phyloP scores from a whole-genome alignment of 2,797 vertebrate genomes.

The Botia almorhae region DNA sequence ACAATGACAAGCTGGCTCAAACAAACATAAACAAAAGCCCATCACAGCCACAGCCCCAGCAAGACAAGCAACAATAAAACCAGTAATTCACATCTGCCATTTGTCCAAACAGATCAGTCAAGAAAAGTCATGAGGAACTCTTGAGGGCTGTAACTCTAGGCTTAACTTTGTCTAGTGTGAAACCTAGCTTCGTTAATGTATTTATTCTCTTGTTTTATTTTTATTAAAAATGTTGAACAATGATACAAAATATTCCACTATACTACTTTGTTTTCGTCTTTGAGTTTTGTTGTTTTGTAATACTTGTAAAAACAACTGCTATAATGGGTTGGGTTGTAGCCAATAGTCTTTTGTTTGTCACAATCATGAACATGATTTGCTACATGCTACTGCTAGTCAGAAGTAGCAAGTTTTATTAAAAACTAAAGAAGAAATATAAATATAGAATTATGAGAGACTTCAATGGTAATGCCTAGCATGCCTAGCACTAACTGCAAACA shows the following conservation, averaged over 20 bases:
- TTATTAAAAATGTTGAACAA: no score
- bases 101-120: conserved; percentile 22
- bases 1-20: conserved; percentile 24
- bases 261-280: background rate
- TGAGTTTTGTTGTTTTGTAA: background rate
- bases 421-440: background rate
- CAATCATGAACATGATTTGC: background rate
- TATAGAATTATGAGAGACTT: conserved; percentile 1
- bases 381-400: background rate
- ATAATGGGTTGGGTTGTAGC: background rate
- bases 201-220: background rate
- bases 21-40: conserved; percentile 3
- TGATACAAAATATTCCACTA: no score
- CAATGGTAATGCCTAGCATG: background rate
- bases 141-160: background rate
- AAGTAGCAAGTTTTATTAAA: background rate
- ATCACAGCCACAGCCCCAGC: background rate
- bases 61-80: background rate
- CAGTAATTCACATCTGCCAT: conserved; percentile 21
- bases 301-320: background rate
- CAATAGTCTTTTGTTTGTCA: background rate
- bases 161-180: background rate
- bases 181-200: background rate
- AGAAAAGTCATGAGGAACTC: conserved; percentile 6
- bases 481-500: background rate